These are phyloP conservation scores for Anadara kagoshimensis DNA, from an alignment of 1,140 invertebrate species.

Conservation along the genomic window DNA sequence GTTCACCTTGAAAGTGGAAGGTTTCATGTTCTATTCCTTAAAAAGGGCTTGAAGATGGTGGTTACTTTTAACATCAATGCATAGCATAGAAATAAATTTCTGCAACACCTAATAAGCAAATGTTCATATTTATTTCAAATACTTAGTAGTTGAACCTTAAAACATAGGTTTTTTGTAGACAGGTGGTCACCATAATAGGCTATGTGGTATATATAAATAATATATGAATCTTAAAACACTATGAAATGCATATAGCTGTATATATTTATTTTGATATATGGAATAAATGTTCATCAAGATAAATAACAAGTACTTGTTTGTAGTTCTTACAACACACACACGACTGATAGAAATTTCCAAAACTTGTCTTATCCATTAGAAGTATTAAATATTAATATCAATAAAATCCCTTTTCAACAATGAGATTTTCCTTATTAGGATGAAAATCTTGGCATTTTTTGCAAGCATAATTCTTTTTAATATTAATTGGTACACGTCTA, in stretches of 20 bases:
- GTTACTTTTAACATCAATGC: too few species aligned
- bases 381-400: not conserved
- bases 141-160: too few species aligned
- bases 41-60: too few species aligned
- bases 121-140: too few species aligned
- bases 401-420: not conserved
- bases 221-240: too few species aligned
- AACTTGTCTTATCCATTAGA: not conserved
- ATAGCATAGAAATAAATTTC: too few species aligned
- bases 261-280: not conserved
- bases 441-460: not conserved
- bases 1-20: too few species aligned
- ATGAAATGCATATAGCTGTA: not conserved
- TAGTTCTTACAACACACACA: not conserved
- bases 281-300: constrained; percentile 28
- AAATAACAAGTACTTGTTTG: constrained; percentile 6
- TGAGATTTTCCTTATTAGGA: not conserved
- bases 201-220: too few species aligned
- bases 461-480: constrained; percentile 1
- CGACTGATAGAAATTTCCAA: not conserved
- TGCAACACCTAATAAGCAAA: too few species aligned
- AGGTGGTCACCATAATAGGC: too few species aligned
- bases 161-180: too few species aligned
- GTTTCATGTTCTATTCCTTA: too few species aligned
- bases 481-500: not conserved